phyloP scores from a whole-genome alignment of 2,113 vertebrate species.

The Zeus faber region DNA sequence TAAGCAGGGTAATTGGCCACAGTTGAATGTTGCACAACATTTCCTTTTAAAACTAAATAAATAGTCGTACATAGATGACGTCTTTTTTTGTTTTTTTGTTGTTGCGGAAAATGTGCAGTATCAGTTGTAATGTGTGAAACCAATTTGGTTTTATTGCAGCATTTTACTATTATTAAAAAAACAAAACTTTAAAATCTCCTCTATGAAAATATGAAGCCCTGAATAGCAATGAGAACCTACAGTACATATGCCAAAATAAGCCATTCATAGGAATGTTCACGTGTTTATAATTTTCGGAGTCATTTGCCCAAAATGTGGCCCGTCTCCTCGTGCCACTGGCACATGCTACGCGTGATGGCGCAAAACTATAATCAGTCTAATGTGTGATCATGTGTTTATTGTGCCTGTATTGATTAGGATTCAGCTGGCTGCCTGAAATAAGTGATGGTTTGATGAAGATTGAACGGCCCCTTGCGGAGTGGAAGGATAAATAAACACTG shows the following conservation, averaged over 20 bases:
- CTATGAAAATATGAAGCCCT: neutral
- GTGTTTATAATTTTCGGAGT: no score
- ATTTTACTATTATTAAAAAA: constrained; percentile 1
- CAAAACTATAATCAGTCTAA: no score
- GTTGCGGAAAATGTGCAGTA: no score
- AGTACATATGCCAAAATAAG: neutral
- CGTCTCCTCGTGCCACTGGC: no score
- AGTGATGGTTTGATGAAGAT: constrained; percentile 30
- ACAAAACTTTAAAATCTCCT: neutral
- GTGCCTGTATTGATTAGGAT: constrained; percentile 15
- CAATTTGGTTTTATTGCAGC: neutral
- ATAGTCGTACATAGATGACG: no score
- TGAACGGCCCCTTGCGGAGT: constrained; percentile 8
- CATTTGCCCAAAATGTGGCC: no score
- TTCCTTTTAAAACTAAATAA: no score
- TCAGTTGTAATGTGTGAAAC: neutral
- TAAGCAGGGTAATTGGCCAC: no score
- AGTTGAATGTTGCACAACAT: no score
- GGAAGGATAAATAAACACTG: neutral
- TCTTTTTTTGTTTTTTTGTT: neutral
- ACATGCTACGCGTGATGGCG: no score
- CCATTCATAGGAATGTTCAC: no score
- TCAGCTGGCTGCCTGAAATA: constrained; percentile 36
- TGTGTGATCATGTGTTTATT: no score
- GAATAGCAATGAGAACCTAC: neutral